These are phyloP conservation scores for Rhyacophila evoluta DNA, from an alignment of 2,888 invertebrate species.

Conservation along the genomic window DNA sequence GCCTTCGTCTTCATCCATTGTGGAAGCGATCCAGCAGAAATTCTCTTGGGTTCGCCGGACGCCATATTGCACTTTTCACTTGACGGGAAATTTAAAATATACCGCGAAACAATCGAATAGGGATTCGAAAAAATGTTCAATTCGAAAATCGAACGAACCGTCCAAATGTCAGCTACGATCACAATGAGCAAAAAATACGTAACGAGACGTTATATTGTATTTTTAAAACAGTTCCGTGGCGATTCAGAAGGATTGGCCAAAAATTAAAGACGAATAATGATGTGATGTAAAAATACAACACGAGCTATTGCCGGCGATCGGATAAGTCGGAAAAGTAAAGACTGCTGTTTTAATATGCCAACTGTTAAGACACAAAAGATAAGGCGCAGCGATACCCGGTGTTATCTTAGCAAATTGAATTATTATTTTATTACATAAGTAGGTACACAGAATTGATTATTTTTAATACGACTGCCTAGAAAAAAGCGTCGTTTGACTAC, in stretches of 20 bases:
- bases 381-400: not conserved
- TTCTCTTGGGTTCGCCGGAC: constrained; percentile 70
- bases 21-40: constrained; percentile 74
- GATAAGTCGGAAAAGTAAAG: not conserved
- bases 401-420: not conserved
- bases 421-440: not conserved
- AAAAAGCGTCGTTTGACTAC: not conserved
- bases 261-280: not conserved
- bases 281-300: not conserved
- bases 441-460: not conserved
- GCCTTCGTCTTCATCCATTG: constrained; percentile 82
- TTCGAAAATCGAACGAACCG: not conserved
- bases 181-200: not conserved
- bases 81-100: not conserved
- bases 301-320: not conserved
- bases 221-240: not conserved
- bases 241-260: not conserved
- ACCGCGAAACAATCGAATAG: not conserved
- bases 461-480: not conserved
- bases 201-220: not conserved
- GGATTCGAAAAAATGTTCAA: not conserved
- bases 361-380: not conserved
- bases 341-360: not conserved
- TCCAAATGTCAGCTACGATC: not conserved
- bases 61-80: constrained; percentile 33